Percentiles rank a stretch among this genome's conserved stretches.
Conservation (phyloP, 2,113 vertebrate genomes). For the Austrofundulus limnaeus region DNA sequence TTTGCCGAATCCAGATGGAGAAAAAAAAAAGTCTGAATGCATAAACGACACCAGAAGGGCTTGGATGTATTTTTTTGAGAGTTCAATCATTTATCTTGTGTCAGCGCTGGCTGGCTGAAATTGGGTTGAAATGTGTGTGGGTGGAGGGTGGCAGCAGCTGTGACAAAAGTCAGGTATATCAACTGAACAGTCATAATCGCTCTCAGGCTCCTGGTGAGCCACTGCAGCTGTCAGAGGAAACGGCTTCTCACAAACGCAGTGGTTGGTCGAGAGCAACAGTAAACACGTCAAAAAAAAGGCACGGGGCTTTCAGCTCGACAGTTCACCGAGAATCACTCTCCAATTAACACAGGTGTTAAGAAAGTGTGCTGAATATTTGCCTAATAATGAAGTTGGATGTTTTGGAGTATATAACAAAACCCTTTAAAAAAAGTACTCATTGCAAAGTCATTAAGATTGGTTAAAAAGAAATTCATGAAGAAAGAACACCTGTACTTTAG, state of each 20-base stretch:
- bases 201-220: constrained; percentile 54
- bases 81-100: constrained; percentile 51
- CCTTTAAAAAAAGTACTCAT: no score
- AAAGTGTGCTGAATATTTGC: constrained; percentile 53
- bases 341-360: constrained; percentile 49
- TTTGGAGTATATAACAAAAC: no score
- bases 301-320: constrained; percentile 57
- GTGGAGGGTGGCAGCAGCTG: constrained; percentile 45
- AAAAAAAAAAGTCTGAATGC: constrained; percentile 16
- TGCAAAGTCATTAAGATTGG: no score
- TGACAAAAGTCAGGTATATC: constrained; percentile 64
- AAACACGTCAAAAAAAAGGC: constrained; percentile 64
- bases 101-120: constrained; percentile 45
- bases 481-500: no score
- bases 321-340: constrained; percentile 63
- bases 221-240: constrained; percentile 57
- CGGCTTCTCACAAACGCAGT: constrained; percentile 58
- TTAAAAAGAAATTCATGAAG: no score
- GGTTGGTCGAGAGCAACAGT: constrained; percentile 63
- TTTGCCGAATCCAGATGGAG: constrained; percentile 23
- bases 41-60: constrained; percentile 14
- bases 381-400: constrained; percentile 32
- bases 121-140: constrained; percentile 53
- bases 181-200: constrained; percentile 62
- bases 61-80: constrained; percentile 42